A percentile compares a stretch with the other conserved stretches of the same genome.
phyloP scores from a whole-genome alignment of 2,888 invertebrate genomes.

The Lobophora halterata region DNA sequence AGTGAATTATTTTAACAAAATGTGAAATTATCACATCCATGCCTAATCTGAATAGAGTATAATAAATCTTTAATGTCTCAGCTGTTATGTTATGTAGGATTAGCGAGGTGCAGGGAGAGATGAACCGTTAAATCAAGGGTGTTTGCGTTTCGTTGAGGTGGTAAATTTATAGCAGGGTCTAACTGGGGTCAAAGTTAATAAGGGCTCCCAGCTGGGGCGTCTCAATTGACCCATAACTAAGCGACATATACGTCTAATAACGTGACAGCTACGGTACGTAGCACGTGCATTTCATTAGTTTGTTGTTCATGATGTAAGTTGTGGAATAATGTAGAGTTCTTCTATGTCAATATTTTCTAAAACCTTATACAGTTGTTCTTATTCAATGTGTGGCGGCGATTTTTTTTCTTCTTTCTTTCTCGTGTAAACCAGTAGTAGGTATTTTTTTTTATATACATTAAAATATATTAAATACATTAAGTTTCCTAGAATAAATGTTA shows the following conservation, averaged over 20 bases:
- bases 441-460: too few relatives aligned
- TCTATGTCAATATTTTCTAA: neutral
- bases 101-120: conserved; percentile 38
- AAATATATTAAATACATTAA: too few relatives aligned
- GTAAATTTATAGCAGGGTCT: conserved; percentile 49
- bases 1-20: too few relatives aligned
- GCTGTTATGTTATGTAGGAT: conserved; percentile 53
- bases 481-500: too few relatives aligned
- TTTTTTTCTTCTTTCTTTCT: too few relatives aligned
- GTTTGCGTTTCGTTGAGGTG: conserved; percentile 42
- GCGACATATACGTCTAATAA: conserved; percentile 5
- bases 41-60: conserved; percentile 32
- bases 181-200: conserved; percentile 54
- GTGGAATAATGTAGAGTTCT: conserved; percentile 7
- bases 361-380: too few relatives aligned
- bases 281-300: conserved; percentile 32
- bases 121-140: conserved; percentile 49
- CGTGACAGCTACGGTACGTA: conserved; percentile 8
- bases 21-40: too few relatives aligned
- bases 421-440: too few relatives aligned
- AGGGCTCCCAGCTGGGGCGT: conserved; percentile 41
- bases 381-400: too few relatives aligned
- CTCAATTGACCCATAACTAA: conserved; percentile 28
- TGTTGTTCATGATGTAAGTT: conserved; percentile 2
- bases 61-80: conserved; percentile 51